Evolutionary conservation across 2,797 vertebrate genomes (phyloP).

Genomic region (Onychomys arenicola): DNA sequence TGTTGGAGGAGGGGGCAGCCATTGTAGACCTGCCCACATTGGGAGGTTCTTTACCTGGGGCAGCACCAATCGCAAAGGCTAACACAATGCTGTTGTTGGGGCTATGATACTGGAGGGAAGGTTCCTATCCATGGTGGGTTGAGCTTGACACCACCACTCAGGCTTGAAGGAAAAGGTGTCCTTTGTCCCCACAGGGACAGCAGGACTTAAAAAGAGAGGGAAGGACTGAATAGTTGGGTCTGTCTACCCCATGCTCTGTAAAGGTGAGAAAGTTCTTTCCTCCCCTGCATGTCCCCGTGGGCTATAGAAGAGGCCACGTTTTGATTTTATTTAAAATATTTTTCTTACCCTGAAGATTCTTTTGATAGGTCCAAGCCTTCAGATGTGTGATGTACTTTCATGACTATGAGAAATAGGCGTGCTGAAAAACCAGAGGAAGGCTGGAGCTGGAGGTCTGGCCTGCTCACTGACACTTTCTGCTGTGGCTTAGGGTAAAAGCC

Average conservation of each 20-base stretch:
- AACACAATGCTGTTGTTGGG: neutral
- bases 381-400: neutral
- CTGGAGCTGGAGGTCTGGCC: neutral
- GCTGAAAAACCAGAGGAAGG: neutral
- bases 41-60: neutral
- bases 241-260: neutral
- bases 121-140: neutral
- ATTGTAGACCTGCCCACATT: neutral
- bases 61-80: neutral
- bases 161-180: constrained; percentile 35
- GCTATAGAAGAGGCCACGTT: neutral
- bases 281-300: neutral
- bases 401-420: neutral
- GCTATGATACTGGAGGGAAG: neutral
- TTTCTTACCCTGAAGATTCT: neutral
- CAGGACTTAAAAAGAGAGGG: constrained; percentile 14
- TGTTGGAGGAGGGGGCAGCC: too few relatives aligned
- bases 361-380: neutral
- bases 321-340: constrained; percentile 50
- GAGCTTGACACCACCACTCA: neutral
- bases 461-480: neutral
- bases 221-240: constrained; percentile 35
- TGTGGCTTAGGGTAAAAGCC: neutral
- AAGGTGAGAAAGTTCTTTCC: neutral
- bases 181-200: neutral